Percentiles rank a stretch among this genome's conserved stretches.
Conservation (phyloP, 1,140 invertebrate species). For the Ctenoplectra terminalis region DNA sequence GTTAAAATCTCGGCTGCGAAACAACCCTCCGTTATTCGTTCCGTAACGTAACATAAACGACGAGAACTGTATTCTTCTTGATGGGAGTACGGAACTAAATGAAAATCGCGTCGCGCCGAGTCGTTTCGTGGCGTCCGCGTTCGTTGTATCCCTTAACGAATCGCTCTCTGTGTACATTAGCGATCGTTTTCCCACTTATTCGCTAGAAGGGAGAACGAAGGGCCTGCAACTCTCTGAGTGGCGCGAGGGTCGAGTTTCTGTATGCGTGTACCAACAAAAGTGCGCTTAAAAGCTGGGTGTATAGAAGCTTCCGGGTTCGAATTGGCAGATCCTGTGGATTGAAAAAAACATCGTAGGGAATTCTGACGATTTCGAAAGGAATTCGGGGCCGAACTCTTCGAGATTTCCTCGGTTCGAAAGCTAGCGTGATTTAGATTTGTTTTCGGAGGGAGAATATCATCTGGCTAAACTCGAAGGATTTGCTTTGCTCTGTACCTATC, state of each 20-base stretch:
- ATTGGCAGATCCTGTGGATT: background rate
- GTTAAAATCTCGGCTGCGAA: background rate
- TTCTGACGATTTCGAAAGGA: background rate
- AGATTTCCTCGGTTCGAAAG: background rate
- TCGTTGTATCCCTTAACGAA: conserved; percentile 38
- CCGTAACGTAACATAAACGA: conserved; percentile 10
- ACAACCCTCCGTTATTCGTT: conserved; percentile 17
- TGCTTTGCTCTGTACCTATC: background rate
- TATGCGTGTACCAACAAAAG: conserved; percentile 17
- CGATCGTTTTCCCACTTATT: conserved; percentile 46
- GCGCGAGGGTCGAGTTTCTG: conserved; percentile 15
- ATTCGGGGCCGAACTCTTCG: background rate
- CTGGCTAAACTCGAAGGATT: too few relatives aligned
- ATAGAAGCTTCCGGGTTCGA: conserved; percentile 3
- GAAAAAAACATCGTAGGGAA: background rate
- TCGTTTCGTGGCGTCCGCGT: background rate
- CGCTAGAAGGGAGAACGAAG: conserved; percentile 12
- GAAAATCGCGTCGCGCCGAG: conserved; percentile 27
- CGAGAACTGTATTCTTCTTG: conserved; percentile 9
- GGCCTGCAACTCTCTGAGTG: background rate
- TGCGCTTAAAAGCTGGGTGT: conserved; percentile 11
- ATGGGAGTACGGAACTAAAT: conserved; percentile 35
- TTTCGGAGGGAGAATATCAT: background rate
- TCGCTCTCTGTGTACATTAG: conserved; percentile 49
- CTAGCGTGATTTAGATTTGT: background rate